Conservation (phyloP, 2,113 vertebrate genomes). For the Spea bombifrons region DNA sequence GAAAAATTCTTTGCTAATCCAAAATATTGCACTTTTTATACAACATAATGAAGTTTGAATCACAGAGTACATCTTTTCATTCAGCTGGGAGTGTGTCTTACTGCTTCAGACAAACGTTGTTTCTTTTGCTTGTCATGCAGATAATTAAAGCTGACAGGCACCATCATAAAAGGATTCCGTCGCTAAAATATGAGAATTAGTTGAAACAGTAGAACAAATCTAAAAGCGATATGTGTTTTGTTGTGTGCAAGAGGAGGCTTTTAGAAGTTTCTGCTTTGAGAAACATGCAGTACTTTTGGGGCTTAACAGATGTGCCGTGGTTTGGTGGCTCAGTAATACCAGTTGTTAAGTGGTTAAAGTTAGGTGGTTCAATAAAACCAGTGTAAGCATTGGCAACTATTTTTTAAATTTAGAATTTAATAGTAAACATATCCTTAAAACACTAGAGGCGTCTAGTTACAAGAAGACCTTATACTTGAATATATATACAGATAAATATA, state of each 20-base stretch:
- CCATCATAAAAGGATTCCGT: conserved; percentile 19
- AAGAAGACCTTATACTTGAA: too few relatives aligned
- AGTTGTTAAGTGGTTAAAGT: too few relatives aligned
- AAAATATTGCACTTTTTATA: conserved; percentile 9
- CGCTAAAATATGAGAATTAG: conserved; percentile 16
- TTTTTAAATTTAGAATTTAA: too few relatives aligned
- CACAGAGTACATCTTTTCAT: conserved; percentile 15
- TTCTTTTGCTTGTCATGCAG: conserved; percentile 29
- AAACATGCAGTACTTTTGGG: background rate
- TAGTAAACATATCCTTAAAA: too few relatives aligned
- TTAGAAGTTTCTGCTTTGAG: conserved; percentile 4
- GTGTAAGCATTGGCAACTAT: background rate
- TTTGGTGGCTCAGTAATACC: too few relatives aligned
- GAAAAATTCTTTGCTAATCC: background rate
- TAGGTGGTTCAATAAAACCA: background rate
- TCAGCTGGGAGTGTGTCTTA: conserved; percentile 19
- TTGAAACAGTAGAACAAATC: conserved; percentile 13
- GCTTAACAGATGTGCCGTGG: background rate
- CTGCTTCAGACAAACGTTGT: background rate
- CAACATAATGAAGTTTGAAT: conserved; percentile 15
- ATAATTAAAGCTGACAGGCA: conserved; percentile 37
- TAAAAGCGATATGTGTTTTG: conserved; percentile 20
- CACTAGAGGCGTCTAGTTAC: too few relatives aligned
- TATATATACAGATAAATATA: too few relatives aligned
- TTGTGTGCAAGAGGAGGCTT: conserved; percentile 11